phyloP scores from a whole-genome alignment of 2,113 vertebrate genomes.

The Syrmaticus mikado region DNA sequence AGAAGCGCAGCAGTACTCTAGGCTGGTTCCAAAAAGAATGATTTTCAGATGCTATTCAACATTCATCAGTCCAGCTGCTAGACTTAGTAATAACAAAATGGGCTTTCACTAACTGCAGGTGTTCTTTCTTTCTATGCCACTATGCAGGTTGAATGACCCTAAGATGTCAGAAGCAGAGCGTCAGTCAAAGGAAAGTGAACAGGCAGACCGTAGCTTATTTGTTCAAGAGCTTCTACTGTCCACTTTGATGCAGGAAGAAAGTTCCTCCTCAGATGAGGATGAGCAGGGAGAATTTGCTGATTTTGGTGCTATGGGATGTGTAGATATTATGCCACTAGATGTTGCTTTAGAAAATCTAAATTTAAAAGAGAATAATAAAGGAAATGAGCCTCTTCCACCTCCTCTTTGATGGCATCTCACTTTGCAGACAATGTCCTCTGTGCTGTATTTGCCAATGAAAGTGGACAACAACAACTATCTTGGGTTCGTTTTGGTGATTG shows the following conservation, averaged over 20 bases:
- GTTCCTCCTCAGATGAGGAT: conserved; percentile 97
- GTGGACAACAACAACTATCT: conserved; percentile 89
- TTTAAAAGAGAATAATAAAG: conserved; percentile 95
- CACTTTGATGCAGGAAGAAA: conserved; percentile 94
- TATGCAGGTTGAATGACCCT: conserved; percentile 91
- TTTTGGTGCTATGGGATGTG: conserved; percentile 99
- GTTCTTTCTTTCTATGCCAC: conserved; percentile 32
- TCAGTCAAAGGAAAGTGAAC: conserved; percentile 92
- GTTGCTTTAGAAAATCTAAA: conserved; percentile 99
- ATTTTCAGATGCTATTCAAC: conserved; percentile 25
- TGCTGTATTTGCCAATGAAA: conserved; percentile 99
- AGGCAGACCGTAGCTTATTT: conserved; percentile 94
- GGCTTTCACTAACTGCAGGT: not conserved
- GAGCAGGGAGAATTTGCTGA: conserved; percentile 94
- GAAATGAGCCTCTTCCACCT: conserved; percentile 97
- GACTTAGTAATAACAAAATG: not conserved
- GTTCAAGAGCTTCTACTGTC: conserved; percentile 97
- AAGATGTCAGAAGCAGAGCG: conserved; percentile 96
- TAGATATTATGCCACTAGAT: conserved; percentile 99
- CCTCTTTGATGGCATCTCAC: conserved; percentile 99
- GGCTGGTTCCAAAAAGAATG: conserved; percentile 7
- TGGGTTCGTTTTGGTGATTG: conserved; percentile 97
- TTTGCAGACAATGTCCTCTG: conserved; percentile 98
- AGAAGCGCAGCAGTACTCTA: conserved; percentile 31
- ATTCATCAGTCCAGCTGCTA: not conserved